Percentiles rank a stretch among this genome's conserved stretches.
These are phyloP conservation scores for Hedychridium roseum DNA, from an alignment of 2,888 invertebrate species.

Conservation along the genomic window DNA sequence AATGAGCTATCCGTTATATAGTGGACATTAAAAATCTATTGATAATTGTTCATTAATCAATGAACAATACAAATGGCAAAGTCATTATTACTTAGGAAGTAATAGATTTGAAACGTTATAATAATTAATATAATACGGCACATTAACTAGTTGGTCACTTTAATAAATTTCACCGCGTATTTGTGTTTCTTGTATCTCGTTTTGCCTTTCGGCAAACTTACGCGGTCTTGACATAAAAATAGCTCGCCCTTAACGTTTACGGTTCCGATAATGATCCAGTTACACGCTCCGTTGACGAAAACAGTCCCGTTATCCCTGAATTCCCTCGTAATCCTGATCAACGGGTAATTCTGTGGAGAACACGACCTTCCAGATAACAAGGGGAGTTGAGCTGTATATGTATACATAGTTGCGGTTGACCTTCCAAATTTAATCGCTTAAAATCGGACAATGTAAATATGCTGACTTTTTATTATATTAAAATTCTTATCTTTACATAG, in stretches of 20 bases:
- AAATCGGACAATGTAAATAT: too few species aligned
- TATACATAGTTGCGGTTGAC: too few species aligned
- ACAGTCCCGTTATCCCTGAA: too few species aligned
- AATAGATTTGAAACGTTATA: constrained; percentile 30
- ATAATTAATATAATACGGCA: constrained; percentile 28
- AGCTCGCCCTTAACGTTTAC: not conserved
- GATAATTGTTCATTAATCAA: not conserved
- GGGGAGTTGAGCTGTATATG: too few species aligned
- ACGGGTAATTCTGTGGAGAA: not conserved
- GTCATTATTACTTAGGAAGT: constrained; percentile 10
- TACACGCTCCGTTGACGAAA: not conserved
- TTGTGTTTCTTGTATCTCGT: constrained; percentile 1
- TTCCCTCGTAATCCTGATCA: too few species aligned
- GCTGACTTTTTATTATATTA: too few species aligned
- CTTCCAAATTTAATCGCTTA: too few species aligned
- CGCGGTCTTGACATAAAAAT: too few species aligned
- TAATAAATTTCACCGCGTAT: constrained; percentile 15
- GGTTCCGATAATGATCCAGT: constrained; percentile 4
- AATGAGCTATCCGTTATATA: not conserved
- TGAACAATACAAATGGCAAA: constrained; percentile 6
- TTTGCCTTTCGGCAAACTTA: not conserved
- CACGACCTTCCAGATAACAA: not conserved
- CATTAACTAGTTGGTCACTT: constrained; percentile 30
- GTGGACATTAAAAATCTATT: not conserved
- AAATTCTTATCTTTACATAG: too few species aligned